Percentiles rank a stretch among this genome's conserved stretches.
These are phyloP conservation scores for Epinephelus awoara DNA, from an alignment of 2,797 vertebrate species.

Conservation along the genomic window DNA sequence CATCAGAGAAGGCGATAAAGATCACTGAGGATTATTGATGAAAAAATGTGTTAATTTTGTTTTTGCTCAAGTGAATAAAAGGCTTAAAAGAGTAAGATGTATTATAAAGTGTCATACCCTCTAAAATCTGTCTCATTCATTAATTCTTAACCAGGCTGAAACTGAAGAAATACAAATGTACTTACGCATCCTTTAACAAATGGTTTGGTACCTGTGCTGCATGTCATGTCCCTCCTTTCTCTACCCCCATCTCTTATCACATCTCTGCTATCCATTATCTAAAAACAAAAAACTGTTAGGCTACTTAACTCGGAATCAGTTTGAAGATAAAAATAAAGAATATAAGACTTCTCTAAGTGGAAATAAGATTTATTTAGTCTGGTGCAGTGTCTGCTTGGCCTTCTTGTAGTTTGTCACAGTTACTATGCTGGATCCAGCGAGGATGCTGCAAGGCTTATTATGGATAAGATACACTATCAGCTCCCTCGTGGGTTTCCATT, in stretches of 20 bases:
- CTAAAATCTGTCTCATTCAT: background rate
- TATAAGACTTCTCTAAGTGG: background rate
- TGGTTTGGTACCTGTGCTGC: background rate
- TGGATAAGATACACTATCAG: slow-evolving; percentile 14
- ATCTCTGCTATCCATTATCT: background rate
- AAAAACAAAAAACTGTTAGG: background rate
- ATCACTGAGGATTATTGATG: background rate
- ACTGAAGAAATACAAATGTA: background rate
- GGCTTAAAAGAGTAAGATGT: background rate
- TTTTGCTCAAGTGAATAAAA: background rate
- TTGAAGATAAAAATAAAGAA: background rate
- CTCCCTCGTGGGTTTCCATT: slow-evolving; percentile 43
- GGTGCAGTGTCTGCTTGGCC: background rate
- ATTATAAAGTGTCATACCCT: background rate
- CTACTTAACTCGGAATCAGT: background rate
- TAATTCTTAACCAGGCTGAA: background rate
- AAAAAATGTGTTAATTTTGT: background rate
- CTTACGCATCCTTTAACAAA: background rate
- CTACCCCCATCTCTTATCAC: background rate
- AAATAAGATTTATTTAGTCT: background rate
- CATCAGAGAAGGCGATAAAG: background rate
- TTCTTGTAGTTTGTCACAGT: slow-evolving; percentile 18
- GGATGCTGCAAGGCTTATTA: slow-evolving; percentile 18
- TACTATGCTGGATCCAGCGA: background rate
- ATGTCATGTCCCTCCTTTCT: background rate